Conservation (phyloP, 1,140 invertebrate species). For the Nasonia longicornis region DNA sequence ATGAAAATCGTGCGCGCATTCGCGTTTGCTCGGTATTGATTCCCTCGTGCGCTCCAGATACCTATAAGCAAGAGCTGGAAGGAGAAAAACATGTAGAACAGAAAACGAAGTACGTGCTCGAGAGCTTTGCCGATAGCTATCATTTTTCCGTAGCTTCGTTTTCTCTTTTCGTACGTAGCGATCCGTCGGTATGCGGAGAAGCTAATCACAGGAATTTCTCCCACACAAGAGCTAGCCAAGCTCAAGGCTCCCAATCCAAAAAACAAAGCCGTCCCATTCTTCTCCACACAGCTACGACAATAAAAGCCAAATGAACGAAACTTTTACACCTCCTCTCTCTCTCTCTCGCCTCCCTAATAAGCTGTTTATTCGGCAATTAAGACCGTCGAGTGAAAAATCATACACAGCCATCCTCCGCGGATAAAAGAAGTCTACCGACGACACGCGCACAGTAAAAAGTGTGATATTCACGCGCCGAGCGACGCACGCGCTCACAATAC, state of each 20-base stretch:
- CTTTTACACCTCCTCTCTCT: not conserved
- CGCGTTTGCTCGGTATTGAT: too few species aligned
- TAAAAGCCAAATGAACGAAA: not conserved
- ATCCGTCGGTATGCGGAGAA: too few species aligned
- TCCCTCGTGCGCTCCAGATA: not conserved
- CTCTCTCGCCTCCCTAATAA: conserved; percentile 20
- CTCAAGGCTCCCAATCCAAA: too few species aligned
- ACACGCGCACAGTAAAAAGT: conserved; percentile 30
- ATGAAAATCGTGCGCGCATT: too few species aligned
- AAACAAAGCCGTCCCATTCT: too few species aligned
- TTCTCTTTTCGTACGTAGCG: not conserved
- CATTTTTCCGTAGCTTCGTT: not conserved
- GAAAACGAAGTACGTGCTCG: not conserved
- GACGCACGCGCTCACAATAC: conserved; percentile 22
- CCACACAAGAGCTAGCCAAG: too few species aligned
- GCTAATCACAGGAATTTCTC: too few species aligned
- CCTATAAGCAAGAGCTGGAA: not conserved
- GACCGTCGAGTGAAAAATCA: conserved; percentile 27
- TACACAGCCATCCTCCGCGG: not conserved
- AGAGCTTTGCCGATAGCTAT: not conserved
- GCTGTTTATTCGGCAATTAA: conserved; percentile 36
- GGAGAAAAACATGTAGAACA: not conserved
- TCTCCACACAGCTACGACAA: too few species aligned
- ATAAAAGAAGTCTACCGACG: conserved; percentile 17
- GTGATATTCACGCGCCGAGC: conserved; percentile 38